A percentile compares a stretch with the other conserved stretches of the same genome.
Conservation (phyloP, 1,140 invertebrate genomes). For the Thaumatotibia leucotreta region DNA sequence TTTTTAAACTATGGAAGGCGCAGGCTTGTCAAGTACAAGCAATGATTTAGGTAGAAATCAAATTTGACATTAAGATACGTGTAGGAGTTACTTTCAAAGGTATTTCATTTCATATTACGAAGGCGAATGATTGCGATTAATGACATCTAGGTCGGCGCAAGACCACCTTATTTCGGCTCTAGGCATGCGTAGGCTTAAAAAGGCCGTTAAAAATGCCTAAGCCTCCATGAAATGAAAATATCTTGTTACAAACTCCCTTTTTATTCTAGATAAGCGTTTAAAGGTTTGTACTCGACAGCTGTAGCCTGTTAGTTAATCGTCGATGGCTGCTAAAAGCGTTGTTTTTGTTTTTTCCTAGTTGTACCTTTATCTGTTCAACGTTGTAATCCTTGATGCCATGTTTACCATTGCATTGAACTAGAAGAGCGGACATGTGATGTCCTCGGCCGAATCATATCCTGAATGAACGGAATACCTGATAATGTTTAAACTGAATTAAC, state of each 20-base stretch:
- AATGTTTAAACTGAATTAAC: constrained; percentile 51
- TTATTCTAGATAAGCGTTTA: constrained; percentile 3
- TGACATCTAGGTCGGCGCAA: too few species aligned
- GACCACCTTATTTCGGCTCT: too few species aligned
- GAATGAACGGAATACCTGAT: constrained; percentile 66
- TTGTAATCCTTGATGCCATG: not conserved
- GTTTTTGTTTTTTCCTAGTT: not conserved
- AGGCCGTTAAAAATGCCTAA: too few species aligned
- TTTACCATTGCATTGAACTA: not conserved
- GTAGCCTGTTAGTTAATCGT: not conserved
- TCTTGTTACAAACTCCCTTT: not conserved
- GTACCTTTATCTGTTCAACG: not conserved
- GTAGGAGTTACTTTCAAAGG: not conserved
- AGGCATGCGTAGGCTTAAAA: too few species aligned
- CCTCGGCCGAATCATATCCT: constrained; percentile 57
- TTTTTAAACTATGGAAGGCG: not conserved
- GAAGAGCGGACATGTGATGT: constrained; percentile 8
- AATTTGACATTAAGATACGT: not conserved
- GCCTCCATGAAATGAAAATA: not conserved
- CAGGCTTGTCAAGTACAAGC: not conserved
- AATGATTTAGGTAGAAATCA: not conserved
- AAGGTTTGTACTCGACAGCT: not conserved
- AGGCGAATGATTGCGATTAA: not conserved
- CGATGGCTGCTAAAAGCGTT: not conserved
- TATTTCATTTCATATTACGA: not conserved